These are phyloP conservation scores for Galeopterus variegatus DNA, from an alignment of 2,113 vertebrate species.

Conservation along the genomic window DNA sequence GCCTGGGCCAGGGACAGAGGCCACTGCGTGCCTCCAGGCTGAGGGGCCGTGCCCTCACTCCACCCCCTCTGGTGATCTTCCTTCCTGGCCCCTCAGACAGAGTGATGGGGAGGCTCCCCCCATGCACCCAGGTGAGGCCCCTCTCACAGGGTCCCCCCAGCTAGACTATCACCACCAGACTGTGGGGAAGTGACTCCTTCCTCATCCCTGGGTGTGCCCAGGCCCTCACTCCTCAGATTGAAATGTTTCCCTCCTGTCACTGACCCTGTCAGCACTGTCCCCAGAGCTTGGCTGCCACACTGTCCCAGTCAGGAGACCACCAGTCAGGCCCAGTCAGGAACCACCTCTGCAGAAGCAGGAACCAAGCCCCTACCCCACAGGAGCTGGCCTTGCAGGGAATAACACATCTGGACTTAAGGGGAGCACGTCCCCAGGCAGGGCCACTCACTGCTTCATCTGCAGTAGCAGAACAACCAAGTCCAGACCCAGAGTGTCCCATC, in stretches of 20 bases:
- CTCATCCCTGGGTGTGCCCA: neutral
- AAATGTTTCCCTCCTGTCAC: too few relatives aligned
- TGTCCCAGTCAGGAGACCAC: neutral
- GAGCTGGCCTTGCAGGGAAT: neutral
- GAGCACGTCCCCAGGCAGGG: neutral
- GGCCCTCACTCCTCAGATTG: neutral
- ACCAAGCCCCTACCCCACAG: too few relatives aligned
- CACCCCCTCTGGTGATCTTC: neutral
- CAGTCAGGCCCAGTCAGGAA: neutral
- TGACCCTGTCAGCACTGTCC: neutral
- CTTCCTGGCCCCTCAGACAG: neutral
- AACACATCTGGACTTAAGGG: too few relatives aligned
- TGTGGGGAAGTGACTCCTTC: too few relatives aligned
- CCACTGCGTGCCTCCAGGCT: neutral
- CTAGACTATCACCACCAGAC: neutral
- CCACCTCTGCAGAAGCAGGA: neutral
- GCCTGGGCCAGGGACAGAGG: neutral
- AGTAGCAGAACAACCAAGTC: neutral
- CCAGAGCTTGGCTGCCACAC: neutral
- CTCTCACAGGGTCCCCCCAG: too few relatives aligned
- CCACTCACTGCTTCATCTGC: too few relatives aligned
- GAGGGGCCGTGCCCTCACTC: neutral
- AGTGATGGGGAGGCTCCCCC: too few relatives aligned
- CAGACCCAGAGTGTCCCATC: too few relatives aligned
- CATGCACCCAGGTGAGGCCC: neutral